These are phyloP conservation scores for Egretta garzetta DNA, from an alignment of 2,113 vertebrate species.

Conservation along the genomic window DNA sequence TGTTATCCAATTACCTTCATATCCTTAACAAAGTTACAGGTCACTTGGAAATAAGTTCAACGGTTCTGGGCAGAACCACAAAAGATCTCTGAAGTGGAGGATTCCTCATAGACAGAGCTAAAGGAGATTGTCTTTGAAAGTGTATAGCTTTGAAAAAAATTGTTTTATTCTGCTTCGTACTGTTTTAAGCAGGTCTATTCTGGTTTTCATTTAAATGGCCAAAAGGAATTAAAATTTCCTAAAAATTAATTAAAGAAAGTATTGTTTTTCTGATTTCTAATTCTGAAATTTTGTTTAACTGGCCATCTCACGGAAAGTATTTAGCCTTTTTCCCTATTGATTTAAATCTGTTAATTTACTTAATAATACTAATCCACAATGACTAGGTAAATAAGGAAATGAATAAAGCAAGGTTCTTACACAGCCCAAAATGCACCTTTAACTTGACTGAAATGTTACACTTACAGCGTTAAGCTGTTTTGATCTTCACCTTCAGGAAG, in stretches of 20 bases:
- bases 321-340: not conserved
- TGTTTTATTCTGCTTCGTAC: not conserved
- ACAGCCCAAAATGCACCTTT: not conserved
- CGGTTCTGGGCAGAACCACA: not conserved
- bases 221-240: not conserved
- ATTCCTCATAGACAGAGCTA: not conserved
- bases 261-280: not conserved
- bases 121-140: not conserved
- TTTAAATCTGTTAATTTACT: not conserved
- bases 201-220: not conserved
- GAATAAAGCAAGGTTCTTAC: not conserved
- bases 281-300: not conserved
- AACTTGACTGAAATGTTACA: not conserved
- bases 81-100: not conserved
- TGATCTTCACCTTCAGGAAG: not conserved
- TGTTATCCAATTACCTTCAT: conserved; percentile 57
- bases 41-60: conserved; percentile 34
- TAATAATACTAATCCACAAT: not conserved
- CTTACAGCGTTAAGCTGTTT: not conserved
- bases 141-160: not conserved
- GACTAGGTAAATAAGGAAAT: not conserved
- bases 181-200: not conserved
- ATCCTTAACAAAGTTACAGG: conserved; percentile 49
- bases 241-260: not conserved
- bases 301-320: not conserved